Evolutionary conservation across 2,888 invertebrate species (phyloP).

Genomic region (Empis stercorea): DNA sequence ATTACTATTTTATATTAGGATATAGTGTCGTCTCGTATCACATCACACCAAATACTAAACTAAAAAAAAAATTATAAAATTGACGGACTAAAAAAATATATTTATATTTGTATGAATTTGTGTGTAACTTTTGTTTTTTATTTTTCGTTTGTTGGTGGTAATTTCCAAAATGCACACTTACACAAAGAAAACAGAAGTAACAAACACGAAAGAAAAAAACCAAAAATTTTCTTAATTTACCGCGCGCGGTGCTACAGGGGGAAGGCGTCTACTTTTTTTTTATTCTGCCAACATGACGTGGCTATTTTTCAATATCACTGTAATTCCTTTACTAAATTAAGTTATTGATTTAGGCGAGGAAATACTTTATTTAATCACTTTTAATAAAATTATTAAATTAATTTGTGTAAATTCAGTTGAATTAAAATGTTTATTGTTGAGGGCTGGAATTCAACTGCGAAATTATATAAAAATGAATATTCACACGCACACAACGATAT

Average conservation of each 20-base stretch:
- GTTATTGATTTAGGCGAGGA: not conserved
- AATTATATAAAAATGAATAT: no score
- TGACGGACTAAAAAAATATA: no score
- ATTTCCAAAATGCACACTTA: no score
- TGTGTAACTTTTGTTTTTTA: not conserved
- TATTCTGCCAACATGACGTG: conserved; percentile 1
- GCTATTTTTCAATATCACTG: not conserved
- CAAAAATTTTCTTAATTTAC: not conserved
- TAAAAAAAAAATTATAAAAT: no score
- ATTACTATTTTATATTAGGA: no score
- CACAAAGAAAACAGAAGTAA: no score
- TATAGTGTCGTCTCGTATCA: no score
- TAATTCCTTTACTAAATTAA: not conserved
- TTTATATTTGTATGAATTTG: not conserved
- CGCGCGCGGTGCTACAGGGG: not conserved
- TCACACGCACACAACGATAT: no score
- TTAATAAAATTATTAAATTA: not conserved
- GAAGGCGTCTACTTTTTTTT: not conserved
- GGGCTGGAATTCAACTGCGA: no score
- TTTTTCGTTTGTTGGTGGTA: not conserved
- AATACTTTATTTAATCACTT: conserved; percentile 1
- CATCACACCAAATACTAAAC: no score
- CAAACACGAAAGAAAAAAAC: no score
- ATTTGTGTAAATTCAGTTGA: not conserved
- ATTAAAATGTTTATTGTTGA: not conserved